Conservation (phyloP, 2,888 invertebrate genomes). For the Hedychridium roseum region DNA sequence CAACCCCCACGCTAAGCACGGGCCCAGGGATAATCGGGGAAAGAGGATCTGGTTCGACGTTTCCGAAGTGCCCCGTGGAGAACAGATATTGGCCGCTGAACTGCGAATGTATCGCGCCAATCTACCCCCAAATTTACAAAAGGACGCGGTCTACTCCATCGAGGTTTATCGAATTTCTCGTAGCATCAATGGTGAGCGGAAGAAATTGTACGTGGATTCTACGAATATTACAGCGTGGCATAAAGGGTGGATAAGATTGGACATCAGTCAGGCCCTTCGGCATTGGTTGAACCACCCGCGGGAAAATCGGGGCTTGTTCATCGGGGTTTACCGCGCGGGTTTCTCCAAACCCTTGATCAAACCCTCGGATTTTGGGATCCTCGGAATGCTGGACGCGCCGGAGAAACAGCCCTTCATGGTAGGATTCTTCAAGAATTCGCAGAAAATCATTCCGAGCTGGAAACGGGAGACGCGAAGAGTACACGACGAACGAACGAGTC, state of each 20-base stretch:
- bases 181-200: slow-evolving; percentile 70
- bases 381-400: slow-evolving; percentile 76
- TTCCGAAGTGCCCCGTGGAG: slow-evolving; percentile 79
- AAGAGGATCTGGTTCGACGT: slow-evolving; percentile 90
- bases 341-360: slow-evolving; percentile 74
- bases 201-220: slow-evolving; percentile 74
- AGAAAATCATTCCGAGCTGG: slow-evolving; percentile 60
- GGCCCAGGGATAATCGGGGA: slow-evolving; percentile 77
- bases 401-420: slow-evolving; percentile 90
- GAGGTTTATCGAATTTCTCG: slow-evolving; percentile 71
- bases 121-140: slow-evolving; percentile 56
- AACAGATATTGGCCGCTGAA: slow-evolving; percentile 82
- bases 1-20: slow-evolving; percentile 68
- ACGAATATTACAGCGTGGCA: slow-evolving; percentile 75
- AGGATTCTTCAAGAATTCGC: slow-evolving; percentile 77
- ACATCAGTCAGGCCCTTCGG: slow-evolving; percentile 77
- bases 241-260: slow-evolving; percentile 85
- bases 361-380: slow-evolving; percentile 82
- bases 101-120: slow-evolving; percentile 78
- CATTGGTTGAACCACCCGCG: slow-evolving; percentile 80
- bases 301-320: slow-evolving; percentile 83
- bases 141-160: slow-evolving; percentile 67
- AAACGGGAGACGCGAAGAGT: no score
- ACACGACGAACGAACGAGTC: no score
- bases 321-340: slow-evolving; percentile 70